Base-by-base conservation (phyloP, 2,797 vertebrate species). In the Vespertilio murinus region DNA sequence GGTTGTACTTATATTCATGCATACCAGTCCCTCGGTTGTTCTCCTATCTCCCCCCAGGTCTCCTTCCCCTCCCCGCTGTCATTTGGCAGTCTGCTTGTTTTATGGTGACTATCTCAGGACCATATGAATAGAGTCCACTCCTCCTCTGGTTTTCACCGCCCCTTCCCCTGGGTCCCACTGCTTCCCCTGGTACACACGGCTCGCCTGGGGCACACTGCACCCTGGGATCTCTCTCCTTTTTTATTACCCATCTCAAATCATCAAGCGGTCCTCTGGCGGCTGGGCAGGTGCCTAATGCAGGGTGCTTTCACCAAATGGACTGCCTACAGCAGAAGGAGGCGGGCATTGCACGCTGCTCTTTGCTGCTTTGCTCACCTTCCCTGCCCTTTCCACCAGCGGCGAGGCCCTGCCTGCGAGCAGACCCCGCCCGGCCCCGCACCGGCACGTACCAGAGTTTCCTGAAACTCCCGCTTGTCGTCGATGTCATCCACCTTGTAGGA, bases 401-500 rank as follows among this genome's bases (percentile, higher is more conserved):
- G 23, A 45, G 0, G 1, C 35, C 67, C 33, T 3, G 13, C 8
- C 30, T 1, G 30, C 10, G 1, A 11, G 20, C 49, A 12, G 61
- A 75, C 8, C 28, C 17, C 3, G 42, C 35, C 25, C 28, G 11
- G 45, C 20, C 84, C 1, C 0, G 11, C 0, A 5, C 47, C 30
- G 0, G 25, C 74, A 88, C 97, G 97, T 97, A 99, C 99, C 99
- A 98, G 94, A 2, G 99, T 99, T 98, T 99, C 99, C 92, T 99
- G 99, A 97, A 99, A 99, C 95, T 99, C 99, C 0, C 97, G 98
- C 97, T 98, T 99, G 97, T 99, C 99, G 2, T 99, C 98, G 88
- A 99, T 99, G 98, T 99, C 99, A 35, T 99, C 99, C 3, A 99
- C 99, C 97, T 99, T 99, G 98, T 99, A 99, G 96, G 99, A 99